A percentile compares a stretch with the other conserved stretches of the same genome.
Evolutionary conservation across 2,888 invertebrate genomes (phyloP).

Genomic region (Seira ritae): DNA sequence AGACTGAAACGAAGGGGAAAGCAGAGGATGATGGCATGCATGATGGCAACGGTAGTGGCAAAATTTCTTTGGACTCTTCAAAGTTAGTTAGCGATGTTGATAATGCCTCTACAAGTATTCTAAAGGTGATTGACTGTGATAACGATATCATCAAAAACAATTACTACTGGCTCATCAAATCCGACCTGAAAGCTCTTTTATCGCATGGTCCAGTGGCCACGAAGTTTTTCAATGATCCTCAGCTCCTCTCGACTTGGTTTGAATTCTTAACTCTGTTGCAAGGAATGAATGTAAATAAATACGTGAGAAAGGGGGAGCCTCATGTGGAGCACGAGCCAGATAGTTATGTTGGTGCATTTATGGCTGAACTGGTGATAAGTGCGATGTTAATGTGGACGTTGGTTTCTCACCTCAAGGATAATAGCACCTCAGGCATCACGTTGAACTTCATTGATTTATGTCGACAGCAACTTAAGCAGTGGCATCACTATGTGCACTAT

Average conservation of each 20-base stretch:
- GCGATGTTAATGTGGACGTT: slow-evolving; percentile 99
- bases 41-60: no score
- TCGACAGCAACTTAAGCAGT: slow-evolving; percentile 87
- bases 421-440: slow-evolving; percentile 83
- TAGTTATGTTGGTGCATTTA: slow-evolving; percentile 98
- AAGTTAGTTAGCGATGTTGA: not conserved
- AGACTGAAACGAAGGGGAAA: slow-evolving; percentile 15
- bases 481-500: slow-evolving; percentile 81
- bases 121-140: slow-evolving; percentile 91
- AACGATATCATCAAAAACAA: slow-evolving; percentile 96
- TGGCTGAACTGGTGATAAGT: slow-evolving; percentile 96
- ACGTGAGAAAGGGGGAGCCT: slow-evolving; percentile 89
- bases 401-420: slow-evolving; percentile 89
- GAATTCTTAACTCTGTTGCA: slow-evolving; percentile 82
- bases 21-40: slow-evolving; percentile 75
- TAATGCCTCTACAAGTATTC: not conserved
- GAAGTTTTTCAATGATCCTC: slow-evolving; percentile 90
- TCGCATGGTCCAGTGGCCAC: slow-evolving; percentile 94
- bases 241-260: slow-evolving; percentile 96
- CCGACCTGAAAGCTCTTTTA: slow-evolving; percentile 96
- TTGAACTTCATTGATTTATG: slow-evolving; percentile 86
- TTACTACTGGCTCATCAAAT: slow-evolving; percentile 95
- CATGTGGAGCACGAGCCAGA: slow-evolving; percentile 98
- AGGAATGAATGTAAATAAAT: slow-evolving; percentile 98
- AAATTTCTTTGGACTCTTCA: no score